Evolutionary conservation across 2,888 invertebrate genomes (phyloP).

Genomic region (Phasia obesa): DNA sequence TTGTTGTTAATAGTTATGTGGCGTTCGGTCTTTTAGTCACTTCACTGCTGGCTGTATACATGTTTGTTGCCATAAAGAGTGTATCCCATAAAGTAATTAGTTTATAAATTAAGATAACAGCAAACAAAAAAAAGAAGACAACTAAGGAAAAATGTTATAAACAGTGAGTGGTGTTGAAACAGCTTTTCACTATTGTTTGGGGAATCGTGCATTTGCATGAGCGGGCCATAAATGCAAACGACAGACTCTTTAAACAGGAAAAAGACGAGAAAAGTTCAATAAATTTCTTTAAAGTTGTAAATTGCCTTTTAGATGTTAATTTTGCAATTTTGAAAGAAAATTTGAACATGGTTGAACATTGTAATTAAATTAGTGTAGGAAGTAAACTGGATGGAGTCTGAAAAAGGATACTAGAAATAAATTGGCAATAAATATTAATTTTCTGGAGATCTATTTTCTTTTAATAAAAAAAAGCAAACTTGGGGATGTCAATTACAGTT

Average conservation of each 20-base stretch:
- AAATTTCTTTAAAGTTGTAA: constrained; percentile 2
- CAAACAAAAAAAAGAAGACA: constrained; percentile 5
- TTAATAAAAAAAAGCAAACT: neutral
- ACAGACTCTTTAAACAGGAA: constrained; percentile 13
- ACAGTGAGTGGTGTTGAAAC: constrained; percentile 32
- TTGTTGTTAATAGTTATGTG: constrained; percentile 54
- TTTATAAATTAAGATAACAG: constrained; percentile 66
- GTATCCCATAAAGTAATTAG: constrained; percentile 62
- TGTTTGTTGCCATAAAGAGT: constrained; percentile 41
- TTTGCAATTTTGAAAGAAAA: neutral
- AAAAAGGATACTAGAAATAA: neutral
- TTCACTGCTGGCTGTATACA: constrained; percentile 10
- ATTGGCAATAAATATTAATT: neutral
- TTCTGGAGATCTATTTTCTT: no score
- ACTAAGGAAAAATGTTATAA: constrained; percentile 41
- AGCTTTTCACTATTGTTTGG: constrained; percentile 46
- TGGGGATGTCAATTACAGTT: no score
- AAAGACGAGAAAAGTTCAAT: neutral
- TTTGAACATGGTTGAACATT: neutral
- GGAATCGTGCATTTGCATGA: constrained; percentile 49
- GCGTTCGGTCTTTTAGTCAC: constrained; percentile 15
- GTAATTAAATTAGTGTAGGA: neutral
- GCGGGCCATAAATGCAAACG: constrained; percentile 16
- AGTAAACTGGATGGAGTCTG: neutral
- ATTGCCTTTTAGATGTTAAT: neutral